Conservation (phyloP, 2,888 invertebrate genomes). For the Perithous albicinctus region DNA sequence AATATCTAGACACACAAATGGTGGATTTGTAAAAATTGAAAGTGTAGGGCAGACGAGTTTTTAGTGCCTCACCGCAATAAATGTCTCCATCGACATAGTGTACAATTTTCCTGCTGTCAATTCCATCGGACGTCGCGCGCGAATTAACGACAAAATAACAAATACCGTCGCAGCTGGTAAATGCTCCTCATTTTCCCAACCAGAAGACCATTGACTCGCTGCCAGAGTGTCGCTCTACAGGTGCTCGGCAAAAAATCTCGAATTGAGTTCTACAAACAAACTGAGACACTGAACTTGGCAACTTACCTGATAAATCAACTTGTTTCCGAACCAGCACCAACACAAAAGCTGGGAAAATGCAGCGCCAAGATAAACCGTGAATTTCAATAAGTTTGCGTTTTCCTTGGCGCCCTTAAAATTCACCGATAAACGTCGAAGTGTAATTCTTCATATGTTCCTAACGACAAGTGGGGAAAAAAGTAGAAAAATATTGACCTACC, state of each 20-base stretch:
- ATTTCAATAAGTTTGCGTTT: slow-evolving; percentile 73
- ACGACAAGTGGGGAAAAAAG: not conserved
- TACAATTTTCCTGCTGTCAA: slow-evolving; percentile 76
- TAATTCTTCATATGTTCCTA: not conserved
- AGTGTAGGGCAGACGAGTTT: not conserved
- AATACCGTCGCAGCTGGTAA: slow-evolving; percentile 60
- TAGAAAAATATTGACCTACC: slow-evolving; percentile 62
- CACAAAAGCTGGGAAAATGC: slow-evolving; percentile 76
- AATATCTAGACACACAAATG: slow-evolving; percentile 69
- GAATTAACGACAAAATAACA: slow-evolving; percentile 71
- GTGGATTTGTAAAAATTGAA: not conserved
- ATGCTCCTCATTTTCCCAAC: slow-evolving; percentile 71
- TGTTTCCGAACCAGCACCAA: slow-evolving; percentile 77
- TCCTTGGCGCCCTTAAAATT: slow-evolving; percentile 72
- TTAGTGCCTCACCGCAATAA: slow-evolving; percentile 70
- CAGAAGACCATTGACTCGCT: slow-evolving; percentile 74
- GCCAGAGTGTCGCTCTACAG: slow-evolving; percentile 60
- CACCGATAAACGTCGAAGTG: not conserved
- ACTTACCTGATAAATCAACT: slow-evolving; percentile 74
- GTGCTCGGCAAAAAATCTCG: not conserved
- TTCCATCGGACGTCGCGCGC: slow-evolving; percentile 68
- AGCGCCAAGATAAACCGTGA: slow-evolving; percentile 73
- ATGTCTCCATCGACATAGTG: slow-evolving; percentile 74
- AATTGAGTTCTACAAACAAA: slow-evolving; percentile 6
- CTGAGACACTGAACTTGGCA: not conserved